Base-by-base conservation (phyloP, 2,888 invertebrate species). In the Aspidiotus destructor region DNA sequence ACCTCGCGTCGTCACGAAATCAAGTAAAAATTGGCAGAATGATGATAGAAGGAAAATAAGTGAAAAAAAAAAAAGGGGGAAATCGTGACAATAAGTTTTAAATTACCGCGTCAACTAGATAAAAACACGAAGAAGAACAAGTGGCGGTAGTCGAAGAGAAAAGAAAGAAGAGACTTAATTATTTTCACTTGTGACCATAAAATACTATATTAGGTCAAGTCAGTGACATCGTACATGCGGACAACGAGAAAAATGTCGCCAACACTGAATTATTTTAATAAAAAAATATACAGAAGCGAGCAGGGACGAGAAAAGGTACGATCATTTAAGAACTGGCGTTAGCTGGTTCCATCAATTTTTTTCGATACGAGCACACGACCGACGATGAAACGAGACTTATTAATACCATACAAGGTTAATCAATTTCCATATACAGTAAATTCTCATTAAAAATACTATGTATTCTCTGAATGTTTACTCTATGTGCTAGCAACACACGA, bases 261-360 rank as follows among this genome's bases (percentile, higher is more conserved):
- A 48, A 48, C n/a, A n/a, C n/a, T n/a, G n/a, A 48, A 48, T 48
- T n/a, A 48, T 48, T 48, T 48, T 48, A n/a, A 48, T 48, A n/a
- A 11, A 48, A n/a, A 48, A 48, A 3, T 13, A 48, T 13, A 48
- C 10, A 48, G n/a, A 48, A 13, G 48, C 48, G 48, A 6, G 6
- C n/a, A 48, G 10, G n/a, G 28, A 28, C 28, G 1, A 1, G 28
- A 28, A 28, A 28, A 28, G 28, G 28, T 28, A 28, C 28, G 28
- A 28, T 28, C 28, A 48, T n/a, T n/a, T 11, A 11, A 48, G 48
- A 48, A 48, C 48, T 48, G 48, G 48, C 10, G 48, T 48, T n/a
- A 48, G 48, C 48, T n/a, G 48, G 48, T 48, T 48, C 28, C 28
- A 28, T 48, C 48, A 48, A 48, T 48, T 48, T 48, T 48, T 48